Evolutionary conservation across 2,113 vertebrate species (phyloP).

Genomic region (Oenanthe melanoleuca): DNA sequence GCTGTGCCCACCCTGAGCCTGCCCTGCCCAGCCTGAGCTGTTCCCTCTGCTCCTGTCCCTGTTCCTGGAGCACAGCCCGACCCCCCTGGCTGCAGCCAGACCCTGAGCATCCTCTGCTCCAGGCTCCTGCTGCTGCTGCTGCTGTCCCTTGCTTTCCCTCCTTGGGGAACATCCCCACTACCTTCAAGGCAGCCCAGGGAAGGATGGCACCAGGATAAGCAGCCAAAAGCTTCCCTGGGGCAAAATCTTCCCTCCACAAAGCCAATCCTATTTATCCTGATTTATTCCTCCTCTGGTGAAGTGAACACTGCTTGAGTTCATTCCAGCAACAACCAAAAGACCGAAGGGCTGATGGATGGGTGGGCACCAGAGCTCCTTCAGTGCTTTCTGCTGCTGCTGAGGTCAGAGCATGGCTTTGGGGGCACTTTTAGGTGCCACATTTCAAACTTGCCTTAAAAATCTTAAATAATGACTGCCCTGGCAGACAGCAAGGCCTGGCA

Average conservation of each 20-base stretch:
- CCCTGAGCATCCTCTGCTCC: background rate
- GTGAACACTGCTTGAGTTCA: background rate
- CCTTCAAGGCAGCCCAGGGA: background rate
- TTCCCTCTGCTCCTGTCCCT: background rate
- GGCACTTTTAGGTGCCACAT: background rate
- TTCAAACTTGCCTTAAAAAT: background rate
- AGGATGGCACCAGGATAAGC: background rate
- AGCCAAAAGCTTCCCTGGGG: background rate
- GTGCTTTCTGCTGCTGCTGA: background rate
- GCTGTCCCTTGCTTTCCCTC: background rate
- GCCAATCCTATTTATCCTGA: background rate
- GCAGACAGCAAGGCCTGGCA: accelerated
- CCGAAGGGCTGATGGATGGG: background rate
- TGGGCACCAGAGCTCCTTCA: background rate
- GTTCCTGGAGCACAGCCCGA: background rate
- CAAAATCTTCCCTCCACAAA: background rate
- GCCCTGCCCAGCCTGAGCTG: background rate
- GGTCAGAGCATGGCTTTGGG: background rate
- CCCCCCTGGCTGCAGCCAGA: background rate
- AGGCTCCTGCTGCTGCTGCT: background rate
- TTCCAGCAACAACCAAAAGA: background rate
- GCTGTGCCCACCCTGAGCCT: background rate
- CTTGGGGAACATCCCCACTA: too few relatives aligned
- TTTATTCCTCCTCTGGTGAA: background rate
- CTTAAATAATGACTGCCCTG: background rate